phyloP scores from a whole-genome alignment of 37 sponge, comb jelly and placozoan genomes.

The Haliclona indistincta region DNA sequence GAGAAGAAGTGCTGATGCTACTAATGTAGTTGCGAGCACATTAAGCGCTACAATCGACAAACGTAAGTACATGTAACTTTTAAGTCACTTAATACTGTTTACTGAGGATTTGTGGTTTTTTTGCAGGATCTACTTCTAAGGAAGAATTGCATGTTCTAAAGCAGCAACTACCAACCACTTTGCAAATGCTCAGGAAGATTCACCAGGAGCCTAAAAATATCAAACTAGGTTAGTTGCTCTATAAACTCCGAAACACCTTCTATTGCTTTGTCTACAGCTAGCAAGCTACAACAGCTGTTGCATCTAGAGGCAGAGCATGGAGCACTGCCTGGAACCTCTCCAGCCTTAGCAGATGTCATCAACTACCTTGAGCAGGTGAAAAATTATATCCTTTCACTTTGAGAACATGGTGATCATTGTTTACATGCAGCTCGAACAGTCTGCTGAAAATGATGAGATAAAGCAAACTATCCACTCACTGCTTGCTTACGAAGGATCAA shows the following conservation, averaged over 20 bases:
- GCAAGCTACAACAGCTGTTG: constrained; percentile 27
- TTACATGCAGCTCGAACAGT: not conserved
- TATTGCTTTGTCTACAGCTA: constrained; percentile 3
- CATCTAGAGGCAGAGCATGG: constrained; percentile 40
- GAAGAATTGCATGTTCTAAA: constrained; percentile 10
- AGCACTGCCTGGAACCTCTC: constrained; percentile 25
- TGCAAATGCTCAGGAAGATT: constrained; percentile 3
- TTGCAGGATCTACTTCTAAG: too few relatives aligned
- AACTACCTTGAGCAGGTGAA: constrained; percentile 39
- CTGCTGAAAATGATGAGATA: constrained; percentile 23
- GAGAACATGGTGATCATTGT: not conserved
- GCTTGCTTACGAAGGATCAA: constrained; percentile 37
- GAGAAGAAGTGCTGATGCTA: too few relatives aligned
- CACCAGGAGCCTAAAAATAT: constrained; percentile 22
- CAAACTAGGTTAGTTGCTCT: constrained; percentile 13
- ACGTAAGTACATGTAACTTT: too few relatives aligned
- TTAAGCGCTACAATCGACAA: too few relatives aligned
- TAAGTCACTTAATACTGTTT: too few relatives aligned
- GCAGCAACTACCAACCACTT: constrained; percentile 20
- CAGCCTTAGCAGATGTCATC: constrained; percentile 19
- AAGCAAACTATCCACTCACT: constrained; percentile 43
- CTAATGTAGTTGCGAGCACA: too few relatives aligned
- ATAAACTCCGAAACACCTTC: not conserved
- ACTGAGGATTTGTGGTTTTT: too few relatives aligned
- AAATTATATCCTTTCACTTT: not conserved